Evolutionary conservation across 2,113 vertebrate genomes (phyloP).

Genomic region (Ochotona curzoniae): DNA sequence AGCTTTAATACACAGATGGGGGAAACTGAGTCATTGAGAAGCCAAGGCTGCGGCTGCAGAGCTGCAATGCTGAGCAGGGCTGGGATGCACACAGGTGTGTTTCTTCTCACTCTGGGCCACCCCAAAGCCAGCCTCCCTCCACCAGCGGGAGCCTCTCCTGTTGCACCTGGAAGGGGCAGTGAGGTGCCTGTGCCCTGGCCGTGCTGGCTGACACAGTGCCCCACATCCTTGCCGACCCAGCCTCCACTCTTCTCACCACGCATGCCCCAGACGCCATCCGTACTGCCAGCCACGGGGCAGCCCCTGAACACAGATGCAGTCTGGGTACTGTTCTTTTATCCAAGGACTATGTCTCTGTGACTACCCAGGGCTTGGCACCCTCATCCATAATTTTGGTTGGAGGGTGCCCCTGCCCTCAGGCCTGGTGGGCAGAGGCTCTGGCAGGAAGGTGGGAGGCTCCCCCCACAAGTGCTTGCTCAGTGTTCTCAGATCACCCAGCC

Average conservation of each 20-base stretch:
- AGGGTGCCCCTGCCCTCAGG: too few species aligned
- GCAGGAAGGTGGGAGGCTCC: too few species aligned
- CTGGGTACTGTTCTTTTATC: neutral
- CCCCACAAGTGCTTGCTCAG: too few species aligned
- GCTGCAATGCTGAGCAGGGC: neutral
- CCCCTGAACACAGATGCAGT: neutral
- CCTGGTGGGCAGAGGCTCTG: neutral
- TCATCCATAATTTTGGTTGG: neutral
- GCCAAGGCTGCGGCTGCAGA: neutral
- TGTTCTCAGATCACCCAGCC: too few species aligned
- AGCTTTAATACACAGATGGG: neutral
- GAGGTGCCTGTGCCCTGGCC: too few species aligned
- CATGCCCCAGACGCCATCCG: rapidly evolving
- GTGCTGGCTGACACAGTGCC: neutral
- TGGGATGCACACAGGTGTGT: neutral
- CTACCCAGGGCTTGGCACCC: neutral
- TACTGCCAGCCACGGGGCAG: neutral
- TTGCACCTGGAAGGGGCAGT: rapidly evolving
- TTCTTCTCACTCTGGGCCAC: neutral
- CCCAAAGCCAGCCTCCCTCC: neutral
- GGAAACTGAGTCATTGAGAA: neutral
- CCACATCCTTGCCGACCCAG: rapidly evolving
- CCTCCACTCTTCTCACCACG: rapidly evolving
- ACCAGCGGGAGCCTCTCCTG: neutral
- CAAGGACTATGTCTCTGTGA: neutral